phyloP scores from a whole-genome alignment of 2,888 invertebrate genomes.

The Xanthia togata region DNA sequence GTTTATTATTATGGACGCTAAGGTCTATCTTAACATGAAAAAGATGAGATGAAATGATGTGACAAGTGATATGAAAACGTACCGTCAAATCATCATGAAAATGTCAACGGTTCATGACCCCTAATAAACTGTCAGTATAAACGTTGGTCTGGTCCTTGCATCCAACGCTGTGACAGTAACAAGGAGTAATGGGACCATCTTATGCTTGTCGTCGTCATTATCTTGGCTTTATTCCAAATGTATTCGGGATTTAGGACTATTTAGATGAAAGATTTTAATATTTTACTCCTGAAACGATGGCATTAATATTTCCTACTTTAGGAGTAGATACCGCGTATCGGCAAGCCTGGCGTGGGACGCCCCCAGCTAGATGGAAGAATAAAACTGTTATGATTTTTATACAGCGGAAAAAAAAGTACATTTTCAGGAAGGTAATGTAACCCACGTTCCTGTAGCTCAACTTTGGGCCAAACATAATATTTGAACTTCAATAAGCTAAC shows the following conservation, averaged over 20 bases:
- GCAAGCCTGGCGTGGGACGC: too few relatives aligned
- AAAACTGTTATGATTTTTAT: too few relatives aligned
- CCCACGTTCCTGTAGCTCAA: not conserved
- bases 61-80: slow-evolving; percentile 1
- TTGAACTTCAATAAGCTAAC: too few relatives aligned
- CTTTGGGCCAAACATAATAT: not conserved
- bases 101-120: slow-evolving; percentile 1
- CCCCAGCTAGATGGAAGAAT: too few relatives aligned
- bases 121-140: slow-evolving; percentile 32
- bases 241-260: slow-evolving; percentile 3
- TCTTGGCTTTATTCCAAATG: slow-evolving; percentile 39
- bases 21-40: not conserved
- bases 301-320: not conserved
- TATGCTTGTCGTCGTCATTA: slow-evolving; percentile 24
- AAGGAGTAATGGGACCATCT: slow-evolving; percentile 23
- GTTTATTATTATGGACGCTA: not conserved
- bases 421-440: not conserved
- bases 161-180: slow-evolving; percentile 18
- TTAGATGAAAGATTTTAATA: not conserved
- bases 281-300: not conserved
- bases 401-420: too few relatives aligned
- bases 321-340: too few relatives aligned
- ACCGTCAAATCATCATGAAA: slow-evolving; percentile 30
- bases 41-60: too few relatives aligned
- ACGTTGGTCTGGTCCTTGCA: slow-evolving; percentile 18